Evolutionary conservation across 2,797 vertebrate genomes (phyloP), one percentile per base, ranked within the genome.

Genomic region (Gymnothorax reevesii): DNA sequence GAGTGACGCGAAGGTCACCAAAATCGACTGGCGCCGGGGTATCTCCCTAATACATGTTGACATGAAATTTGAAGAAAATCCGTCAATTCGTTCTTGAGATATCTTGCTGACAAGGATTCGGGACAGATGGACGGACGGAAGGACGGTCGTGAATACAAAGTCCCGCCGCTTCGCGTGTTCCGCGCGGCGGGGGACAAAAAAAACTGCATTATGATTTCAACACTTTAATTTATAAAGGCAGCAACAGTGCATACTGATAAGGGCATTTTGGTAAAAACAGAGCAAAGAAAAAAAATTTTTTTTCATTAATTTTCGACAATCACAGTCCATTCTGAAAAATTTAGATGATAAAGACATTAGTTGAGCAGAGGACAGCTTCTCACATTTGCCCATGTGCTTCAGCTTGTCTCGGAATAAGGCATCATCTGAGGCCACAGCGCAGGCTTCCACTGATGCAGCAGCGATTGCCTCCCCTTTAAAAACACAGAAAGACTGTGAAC

Each of bases 301-400:
- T n/a, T n/a, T n/a, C 5, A 66, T 66, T 66, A 0, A 1, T 66
- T n/a, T n/a, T 62, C 60, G 4, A 3, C 1, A 4, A 20, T 20
- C 60, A 62, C 6, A 22, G 62, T 64, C 20, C 4, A 25, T 54
- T 33, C 75, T 85, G 57, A 33, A 42, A 25, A 17, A 71, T n/a
- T 8, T 12, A 52, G 17, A 59, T 77, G 7, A 5, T 20, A n/a
- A n/a, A 49, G 12, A 33, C 10, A 71, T n/a, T 75, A 2, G 69
- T 3, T 9, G 1, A 1, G 25, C 7, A 33, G 69, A 33, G 69
- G 33, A 25, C 62, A 10, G 22, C 7, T 6, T 95, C 98, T 97
- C 95, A 99, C 98, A 99, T 96, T 99, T 99, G 1, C 98, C 98
- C 98, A 99, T 99, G 95, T 98, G 98, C 91, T 98, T 99, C 90